Base-by-base conservation (phyloP, 2,113 vertebrate genomes). In the Rhipidura dahli region DNA sequence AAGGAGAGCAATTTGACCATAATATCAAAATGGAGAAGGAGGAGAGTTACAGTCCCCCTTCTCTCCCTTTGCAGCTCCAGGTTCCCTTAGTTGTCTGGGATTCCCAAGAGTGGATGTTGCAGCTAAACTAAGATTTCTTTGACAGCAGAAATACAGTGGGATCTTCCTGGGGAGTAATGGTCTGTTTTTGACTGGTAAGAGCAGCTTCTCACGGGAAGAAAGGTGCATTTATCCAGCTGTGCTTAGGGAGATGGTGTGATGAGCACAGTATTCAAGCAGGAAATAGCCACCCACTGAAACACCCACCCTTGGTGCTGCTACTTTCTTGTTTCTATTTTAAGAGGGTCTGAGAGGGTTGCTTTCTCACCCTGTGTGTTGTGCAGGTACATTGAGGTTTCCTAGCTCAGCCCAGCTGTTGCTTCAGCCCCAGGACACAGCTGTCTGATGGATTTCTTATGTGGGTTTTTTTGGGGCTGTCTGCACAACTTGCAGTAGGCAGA, bases 361-460 rank as follows among this genome's bases (percentile, higher is more conserved):
- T 75, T 84, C 61, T 89, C 66, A n/a, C 26, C 4, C 5, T 18
- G 10, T 24, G 31, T 66, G 33, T 59, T 37, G 31, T 2, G 18
- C 20, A 23, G 47, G 47, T 69, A 44, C 0, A 2, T 69, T 45
- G 54, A 57, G 35, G 61, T 69, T 95, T 95, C 33, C 28, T 85
- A 61, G 26, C 44, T 60, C 39, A 49, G 54, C n/a, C 65, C 65
- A 72, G 77, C 65, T 94, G 87, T 68, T 1, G 1, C 53, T 90
- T 30, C 53, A 77, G 77, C 44, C 65, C 30, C 14, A 23, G 54
- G 77, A 30, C 10, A 4, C 83, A 66, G 39, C 44, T 81, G 26
- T 35, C 35, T 0, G 0, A 4, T 57, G n/a, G 31, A 47, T 76
- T 75, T 89, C 27, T 86, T 39, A 37, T 7, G 8, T 0, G 0